Conservation (phyloP, 2,888 invertebrate species). For the Mellilla xanthometata region DNA sequence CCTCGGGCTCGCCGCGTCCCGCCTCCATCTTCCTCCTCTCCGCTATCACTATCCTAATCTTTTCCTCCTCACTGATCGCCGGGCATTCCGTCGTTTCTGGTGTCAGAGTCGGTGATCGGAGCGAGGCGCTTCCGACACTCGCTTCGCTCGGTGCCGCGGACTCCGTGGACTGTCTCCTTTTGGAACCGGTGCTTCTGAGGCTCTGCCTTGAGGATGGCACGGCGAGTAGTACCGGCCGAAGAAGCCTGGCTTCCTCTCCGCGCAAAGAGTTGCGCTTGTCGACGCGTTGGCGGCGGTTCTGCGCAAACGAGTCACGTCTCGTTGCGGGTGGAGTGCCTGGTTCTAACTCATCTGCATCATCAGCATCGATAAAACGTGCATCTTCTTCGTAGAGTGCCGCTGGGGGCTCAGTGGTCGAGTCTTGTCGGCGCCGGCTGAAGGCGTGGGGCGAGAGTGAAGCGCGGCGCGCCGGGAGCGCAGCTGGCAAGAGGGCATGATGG, state of each 20-base stretch:
- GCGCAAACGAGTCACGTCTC: constrained; percentile 71
- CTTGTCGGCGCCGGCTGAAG: constrained; percentile 74
- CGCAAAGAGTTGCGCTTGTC: constrained; percentile 71
- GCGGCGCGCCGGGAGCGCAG: constrained; percentile 77
- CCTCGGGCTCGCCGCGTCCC: constrained; percentile 57
- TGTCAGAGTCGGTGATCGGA: constrained; percentile 37
- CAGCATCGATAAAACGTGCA: constrained; percentile 82
- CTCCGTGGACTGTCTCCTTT: constrained; percentile 60
- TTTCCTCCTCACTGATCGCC: constrained; percentile 72
- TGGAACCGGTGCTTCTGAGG: constrained; percentile 44
- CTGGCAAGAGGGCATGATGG: constrained; percentile 80
- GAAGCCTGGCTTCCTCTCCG: constrained; percentile 70
- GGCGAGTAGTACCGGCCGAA: constrained; percentile 66
- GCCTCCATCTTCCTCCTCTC: constrained; percentile 83
- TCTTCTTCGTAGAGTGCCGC: constrained; percentile 78
- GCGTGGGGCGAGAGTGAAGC: constrained; percentile 80
- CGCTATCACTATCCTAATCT: constrained; percentile 84
- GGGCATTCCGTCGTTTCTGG: constrained; percentile 46
- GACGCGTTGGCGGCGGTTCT: constrained; percentile 73
- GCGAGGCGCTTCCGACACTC: constrained; percentile 46
- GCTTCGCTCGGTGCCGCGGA: constrained; percentile 52
- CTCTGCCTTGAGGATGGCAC: constrained; percentile 64
- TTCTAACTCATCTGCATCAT: constrained; percentile 78
- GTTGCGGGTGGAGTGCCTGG: constrained; percentile 65
- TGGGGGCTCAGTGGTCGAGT: constrained; percentile 69